Conservation (phyloP, 2,797 vertebrate species). For the Neosilurus hyrtlii region DNA sequence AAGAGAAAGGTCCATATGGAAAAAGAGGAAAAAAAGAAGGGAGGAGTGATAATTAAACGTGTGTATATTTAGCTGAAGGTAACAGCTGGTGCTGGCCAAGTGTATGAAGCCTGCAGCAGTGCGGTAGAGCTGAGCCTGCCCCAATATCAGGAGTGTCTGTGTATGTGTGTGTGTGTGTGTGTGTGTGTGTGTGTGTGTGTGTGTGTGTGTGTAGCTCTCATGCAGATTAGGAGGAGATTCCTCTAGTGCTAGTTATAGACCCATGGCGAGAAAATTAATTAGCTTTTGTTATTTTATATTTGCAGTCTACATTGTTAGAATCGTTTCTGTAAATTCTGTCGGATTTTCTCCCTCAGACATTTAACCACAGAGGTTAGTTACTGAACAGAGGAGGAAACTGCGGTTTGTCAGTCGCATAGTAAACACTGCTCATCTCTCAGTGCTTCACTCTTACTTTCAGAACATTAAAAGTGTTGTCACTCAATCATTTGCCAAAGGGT, state of each 20-base stretch:
- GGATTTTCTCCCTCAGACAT: neutral
- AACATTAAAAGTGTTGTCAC: neutral
- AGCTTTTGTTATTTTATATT: conserved; percentile 7
- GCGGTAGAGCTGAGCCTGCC: neutral
- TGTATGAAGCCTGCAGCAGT: conserved; percentile 12
- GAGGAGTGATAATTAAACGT: conserved; percentile 60
- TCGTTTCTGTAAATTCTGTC: neutral
- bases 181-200: neutral
- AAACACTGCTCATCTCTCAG: neutral
- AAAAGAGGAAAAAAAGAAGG: neutral
- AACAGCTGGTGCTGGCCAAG: conserved; percentile 55
- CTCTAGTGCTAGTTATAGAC: neutral
- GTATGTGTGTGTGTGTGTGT: conserved; percentile 4
- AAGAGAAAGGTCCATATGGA: neutral
- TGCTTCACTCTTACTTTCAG: neutral
- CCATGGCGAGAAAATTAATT: conserved; percentile 10
- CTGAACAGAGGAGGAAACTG: neutral
- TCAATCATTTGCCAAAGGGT: too few species aligned
- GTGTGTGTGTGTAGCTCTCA: neutral
- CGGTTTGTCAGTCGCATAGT: neutral
- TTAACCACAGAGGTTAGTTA: neutral
- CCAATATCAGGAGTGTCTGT: conserved; percentile 15
- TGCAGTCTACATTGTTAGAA: neutral
- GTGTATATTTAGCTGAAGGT: conserved; percentile 57
- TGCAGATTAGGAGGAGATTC: conserved; percentile 9